These are phyloP conservation scores for Bombus soroeensis DNA, from an alignment of 1,140 invertebrate species.

Conservation along the genomic window DNA sequence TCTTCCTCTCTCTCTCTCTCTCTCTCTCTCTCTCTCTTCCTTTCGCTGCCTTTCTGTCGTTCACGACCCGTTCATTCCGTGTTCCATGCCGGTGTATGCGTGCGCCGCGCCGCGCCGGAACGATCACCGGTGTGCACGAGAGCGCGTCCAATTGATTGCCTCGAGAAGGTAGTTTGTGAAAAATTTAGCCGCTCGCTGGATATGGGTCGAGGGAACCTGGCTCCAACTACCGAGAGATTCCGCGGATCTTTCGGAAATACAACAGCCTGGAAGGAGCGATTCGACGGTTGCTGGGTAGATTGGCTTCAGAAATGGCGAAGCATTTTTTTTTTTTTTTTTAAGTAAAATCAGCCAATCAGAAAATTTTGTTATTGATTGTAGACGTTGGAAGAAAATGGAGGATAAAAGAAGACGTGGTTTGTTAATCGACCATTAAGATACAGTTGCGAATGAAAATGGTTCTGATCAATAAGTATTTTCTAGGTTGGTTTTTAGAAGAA, in stretches of 20 bases:
- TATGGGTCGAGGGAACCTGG: constrained; percentile 3
- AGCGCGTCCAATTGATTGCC: constrained; percentile 39
- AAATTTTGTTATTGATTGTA: too few species aligned
- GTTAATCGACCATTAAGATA: neutral
- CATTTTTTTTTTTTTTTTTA: too few species aligned
- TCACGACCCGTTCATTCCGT: neutral
- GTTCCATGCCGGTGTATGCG: neutral
- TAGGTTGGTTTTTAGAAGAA: neutral
- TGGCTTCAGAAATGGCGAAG: neutral
- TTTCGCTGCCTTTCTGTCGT: neutral
- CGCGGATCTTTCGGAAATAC: neutral
- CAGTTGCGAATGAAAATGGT: neutral
- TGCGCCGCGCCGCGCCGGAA: neutral
- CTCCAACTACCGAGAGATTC: neutral
- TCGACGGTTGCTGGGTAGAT: too few species aligned
- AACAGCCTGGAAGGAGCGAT: neutral
- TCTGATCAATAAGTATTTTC: neutral
- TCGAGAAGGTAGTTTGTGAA: constrained; percentile 40
- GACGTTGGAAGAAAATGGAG: too few species aligned
- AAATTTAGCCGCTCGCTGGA: constrained; percentile 32
- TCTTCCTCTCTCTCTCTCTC: neutral
- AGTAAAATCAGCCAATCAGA: too few species aligned
- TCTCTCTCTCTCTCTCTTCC: neutral
- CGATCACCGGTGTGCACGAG: constrained; percentile 17
- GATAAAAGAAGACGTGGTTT: neutral